Base-by-base conservation (phyloP, 1,140 invertebrate species). In the Leptoteleia sp. region DNA sequence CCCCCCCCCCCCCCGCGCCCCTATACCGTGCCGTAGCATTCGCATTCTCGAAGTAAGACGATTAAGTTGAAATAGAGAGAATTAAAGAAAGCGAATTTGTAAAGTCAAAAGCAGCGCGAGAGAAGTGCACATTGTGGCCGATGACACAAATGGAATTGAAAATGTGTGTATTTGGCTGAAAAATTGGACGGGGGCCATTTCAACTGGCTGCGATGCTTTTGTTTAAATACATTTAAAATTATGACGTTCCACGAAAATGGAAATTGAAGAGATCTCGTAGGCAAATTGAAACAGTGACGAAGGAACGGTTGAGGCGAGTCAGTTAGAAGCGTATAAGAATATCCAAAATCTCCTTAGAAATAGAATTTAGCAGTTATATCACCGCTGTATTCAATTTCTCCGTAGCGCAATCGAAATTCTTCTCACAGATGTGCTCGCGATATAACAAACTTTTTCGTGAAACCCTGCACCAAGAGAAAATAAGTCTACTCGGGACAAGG, bases 41-140 rank as follows among this genome's bases (percentile, higher is more conserved):
- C 40, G 33, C 55, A 52, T 64, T 70, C 27, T 27, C 57, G 48
- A 27, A 59, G 38, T 76, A 76, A 76, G 73, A 64, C 64, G 73
- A 76, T 76, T 76, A 76, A 50, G 37, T 70, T 62, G 73, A 76
- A 68, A 76, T 68, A 64, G 64, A 70, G 37, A 64, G 73, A 76
- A 76, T 76, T 76, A 71, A 71, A 76, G 64, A 68, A n/a, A 70
- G 48, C 48, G 37, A 70, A 77, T 65, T 77, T 65, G 67, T 71
- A 77, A 77, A 42, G 65, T 71, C 65, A 77, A 61, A n/a, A 71
- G 67, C 45, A 65, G 57, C n/a, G 64, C 17, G 45, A 64, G 57
- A 48, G 38, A 57, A 19, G 11, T 19, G 29, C 22, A 54, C 42
- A 61, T 52, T 22, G 45, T 13, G 33, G 35, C 1, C n/a, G n/a